These are phyloP conservation scores for Copidosoma floridanum DNA, from an alignment of 1,140 invertebrate genomes.

Conservation along the genomic window DNA sequence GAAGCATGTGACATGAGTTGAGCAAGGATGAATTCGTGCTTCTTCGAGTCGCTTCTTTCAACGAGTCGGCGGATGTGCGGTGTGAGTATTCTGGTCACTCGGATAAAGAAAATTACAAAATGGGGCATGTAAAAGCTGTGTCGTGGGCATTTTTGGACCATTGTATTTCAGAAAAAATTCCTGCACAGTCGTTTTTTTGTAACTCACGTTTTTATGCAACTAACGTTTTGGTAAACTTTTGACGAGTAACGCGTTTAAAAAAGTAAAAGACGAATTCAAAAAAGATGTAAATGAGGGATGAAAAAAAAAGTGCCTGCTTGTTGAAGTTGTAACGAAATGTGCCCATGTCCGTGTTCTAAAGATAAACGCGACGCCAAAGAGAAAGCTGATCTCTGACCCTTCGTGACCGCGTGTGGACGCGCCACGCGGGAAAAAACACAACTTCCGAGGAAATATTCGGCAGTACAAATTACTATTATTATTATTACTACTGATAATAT, in stretches of 20 bases:
- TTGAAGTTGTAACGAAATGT: slow-evolving; percentile 10
- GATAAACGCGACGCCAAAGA: slow-evolving; percentile 37
- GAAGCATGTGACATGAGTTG: slow-evolving; percentile 7
- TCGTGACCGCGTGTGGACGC: not conserved
- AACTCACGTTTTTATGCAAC: too few species aligned
- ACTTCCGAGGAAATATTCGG: slow-evolving; percentile 28
- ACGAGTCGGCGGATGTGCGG: not conserved
- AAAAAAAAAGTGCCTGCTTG: slow-evolving; percentile 7
- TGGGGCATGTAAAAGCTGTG: slow-evolving; percentile 2
- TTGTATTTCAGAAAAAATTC: too few species aligned
- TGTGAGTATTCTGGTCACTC: slow-evolving; percentile 12
- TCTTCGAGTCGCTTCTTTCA: not conserved
- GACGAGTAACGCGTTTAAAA: not conserved
- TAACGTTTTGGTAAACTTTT: too few species aligned
- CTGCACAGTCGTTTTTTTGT: too few species aligned
- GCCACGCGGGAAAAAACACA: not conserved
- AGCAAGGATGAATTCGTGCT: slow-evolving; percentile 5
- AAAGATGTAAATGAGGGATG: not conserved
- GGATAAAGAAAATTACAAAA: slow-evolving; percentile 1
- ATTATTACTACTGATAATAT: too few species aligned
- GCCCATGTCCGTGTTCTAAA: slow-evolving; percentile 20
- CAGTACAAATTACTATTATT: slow-evolving; percentile 42
- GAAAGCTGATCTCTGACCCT: slow-evolving; percentile 26
- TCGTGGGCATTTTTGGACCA: slow-evolving; percentile 12
- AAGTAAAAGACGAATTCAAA: not conserved